Conservation (phyloP, 2,797 vertebrate species). For the Nannoperca australis region DNA sequence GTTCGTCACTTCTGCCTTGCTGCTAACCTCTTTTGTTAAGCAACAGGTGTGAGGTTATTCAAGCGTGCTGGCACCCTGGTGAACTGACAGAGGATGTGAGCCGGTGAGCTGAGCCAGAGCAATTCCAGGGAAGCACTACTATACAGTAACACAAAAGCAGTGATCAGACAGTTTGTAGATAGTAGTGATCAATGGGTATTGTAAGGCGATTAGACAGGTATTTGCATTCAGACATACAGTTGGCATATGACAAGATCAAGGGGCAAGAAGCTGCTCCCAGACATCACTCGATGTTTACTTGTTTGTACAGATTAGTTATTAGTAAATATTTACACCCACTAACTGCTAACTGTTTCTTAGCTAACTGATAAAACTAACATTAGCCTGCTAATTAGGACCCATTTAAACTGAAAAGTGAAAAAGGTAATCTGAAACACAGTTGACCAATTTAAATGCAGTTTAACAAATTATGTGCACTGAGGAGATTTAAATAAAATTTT, state of each 20-base stretch:
- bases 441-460: not conserved
- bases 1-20: not conserved
- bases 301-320: not conserved
- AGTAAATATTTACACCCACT: not conserved
- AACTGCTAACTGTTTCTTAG: not conserved
- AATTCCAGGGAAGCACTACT: too few species aligned
- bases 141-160: too few species aligned
- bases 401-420: not conserved
- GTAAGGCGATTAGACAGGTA: too few species aligned
- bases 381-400: too few species aligned
- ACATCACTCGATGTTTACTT: not conserved
- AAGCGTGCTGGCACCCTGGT: too few species aligned
- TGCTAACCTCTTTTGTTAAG: not conserved
- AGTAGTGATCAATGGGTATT: too few species aligned
- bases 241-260: not conserved
- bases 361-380: not conserved
- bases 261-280: not conserved
- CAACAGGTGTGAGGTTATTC: not conserved
- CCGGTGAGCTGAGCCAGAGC: too few species aligned
- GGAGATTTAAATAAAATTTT: not conserved
- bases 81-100: too few species aligned
- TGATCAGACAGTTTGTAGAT: too few species aligned
- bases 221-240: too few species aligned
- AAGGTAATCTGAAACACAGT: not conserved
- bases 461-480: not conserved